Percentiles rank a stretch among this genome's conserved stretches.
phyloP scores from a whole-genome alignment of 2,888 invertebrate species.

The Eupeodes latifasciatus region DNA sequence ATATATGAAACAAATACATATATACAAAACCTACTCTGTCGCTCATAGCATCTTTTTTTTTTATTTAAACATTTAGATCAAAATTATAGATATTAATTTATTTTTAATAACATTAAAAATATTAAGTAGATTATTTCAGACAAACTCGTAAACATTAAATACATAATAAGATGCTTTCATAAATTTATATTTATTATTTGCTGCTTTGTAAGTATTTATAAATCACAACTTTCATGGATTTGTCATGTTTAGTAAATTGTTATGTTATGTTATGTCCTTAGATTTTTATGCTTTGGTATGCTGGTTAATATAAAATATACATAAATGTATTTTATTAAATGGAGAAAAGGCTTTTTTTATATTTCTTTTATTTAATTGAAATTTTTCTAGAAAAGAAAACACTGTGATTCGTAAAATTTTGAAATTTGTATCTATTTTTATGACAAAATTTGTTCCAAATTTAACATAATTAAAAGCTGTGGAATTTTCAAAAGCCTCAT shows the following conservation, averaged over 20 bases:
- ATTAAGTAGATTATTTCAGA: slow-evolving; percentile 31
- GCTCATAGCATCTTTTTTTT: neutral
- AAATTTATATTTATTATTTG: slow-evolving; percentile 38
- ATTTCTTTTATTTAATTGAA: too few relatives aligned
- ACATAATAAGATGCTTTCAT: slow-evolving; percentile 28
- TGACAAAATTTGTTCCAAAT: too few relatives aligned
- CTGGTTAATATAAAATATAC: neutral
- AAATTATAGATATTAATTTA: neutral
- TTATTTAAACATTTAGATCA: neutral
- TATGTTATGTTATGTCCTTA: slow-evolving; percentile 2
- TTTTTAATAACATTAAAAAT: slow-evolving; percentile 20
- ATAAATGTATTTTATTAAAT: neutral
- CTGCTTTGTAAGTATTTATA: slow-evolving; percentile 61
- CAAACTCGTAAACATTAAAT: neutral
- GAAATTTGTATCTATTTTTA: too few relatives aligned
- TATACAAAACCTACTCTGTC: neutral
- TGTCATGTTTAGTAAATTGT: slow-evolving; percentile 13
- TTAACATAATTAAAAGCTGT: too few relatives aligned
- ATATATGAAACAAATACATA: neutral
- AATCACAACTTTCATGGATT: neutral
- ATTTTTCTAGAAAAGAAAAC: too few relatives aligned
- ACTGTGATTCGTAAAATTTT: too few relatives aligned
- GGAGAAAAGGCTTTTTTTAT: neutral
- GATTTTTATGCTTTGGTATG: neutral
- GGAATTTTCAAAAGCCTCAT: too few relatives aligned